phyloP scores from a whole-genome alignment of 2,888 invertebrate genomes.

The Parthenolecanium corni region DNA sequence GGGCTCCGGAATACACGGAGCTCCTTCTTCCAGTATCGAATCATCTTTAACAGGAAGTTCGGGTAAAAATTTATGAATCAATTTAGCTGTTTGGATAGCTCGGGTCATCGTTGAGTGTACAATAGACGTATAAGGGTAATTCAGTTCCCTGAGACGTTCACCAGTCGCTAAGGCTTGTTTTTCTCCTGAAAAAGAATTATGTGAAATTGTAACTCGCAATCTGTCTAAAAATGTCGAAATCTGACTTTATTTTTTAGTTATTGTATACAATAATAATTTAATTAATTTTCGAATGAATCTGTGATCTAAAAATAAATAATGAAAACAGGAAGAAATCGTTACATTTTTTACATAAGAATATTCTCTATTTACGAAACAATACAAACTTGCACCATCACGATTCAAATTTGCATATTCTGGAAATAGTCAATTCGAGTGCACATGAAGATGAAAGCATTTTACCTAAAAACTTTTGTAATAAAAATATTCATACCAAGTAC shows the following conservation, averaged over 20 bases:
- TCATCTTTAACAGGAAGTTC: conserved; percentile 51
- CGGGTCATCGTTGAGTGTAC: conserved; percentile 85
- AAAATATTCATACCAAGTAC: conserved; percentile 64
- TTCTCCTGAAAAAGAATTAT: conserved; percentile 47
- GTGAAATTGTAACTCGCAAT: too few relatives aligned
- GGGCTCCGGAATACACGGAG: conserved; percentile 89
- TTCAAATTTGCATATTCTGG: too few relatives aligned
- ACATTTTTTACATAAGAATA: not conserved
- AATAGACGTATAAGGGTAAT: conserved; percentile 65
- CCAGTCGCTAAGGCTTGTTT: conserved; percentile 81
- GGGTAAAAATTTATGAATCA: conserved; percentile 61
- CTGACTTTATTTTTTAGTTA: not conserved
- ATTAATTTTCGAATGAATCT: not conserved
- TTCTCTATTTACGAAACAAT: conserved; percentile 7
- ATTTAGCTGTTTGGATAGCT: conserved; percentile 79
- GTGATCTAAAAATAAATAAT: not conserved
- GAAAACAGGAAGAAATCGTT: not conserved
- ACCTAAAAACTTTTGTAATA: too few relatives aligned
- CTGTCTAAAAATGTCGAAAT: not conserved
- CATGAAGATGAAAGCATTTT: too few relatives aligned
- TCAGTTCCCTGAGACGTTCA: conserved; percentile 60
- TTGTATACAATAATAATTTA: conserved; percentile 3
- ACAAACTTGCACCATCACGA: too few relatives aligned
- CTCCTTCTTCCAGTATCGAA: conserved; percentile 76
- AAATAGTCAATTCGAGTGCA: too few relatives aligned